A percentile compares a stretch with the other conserved stretches of the same genome.
Evolutionary conservation across 2,113 vertebrate species (phyloP).

Genomic region (Todiramphus saurophagus): DNA sequence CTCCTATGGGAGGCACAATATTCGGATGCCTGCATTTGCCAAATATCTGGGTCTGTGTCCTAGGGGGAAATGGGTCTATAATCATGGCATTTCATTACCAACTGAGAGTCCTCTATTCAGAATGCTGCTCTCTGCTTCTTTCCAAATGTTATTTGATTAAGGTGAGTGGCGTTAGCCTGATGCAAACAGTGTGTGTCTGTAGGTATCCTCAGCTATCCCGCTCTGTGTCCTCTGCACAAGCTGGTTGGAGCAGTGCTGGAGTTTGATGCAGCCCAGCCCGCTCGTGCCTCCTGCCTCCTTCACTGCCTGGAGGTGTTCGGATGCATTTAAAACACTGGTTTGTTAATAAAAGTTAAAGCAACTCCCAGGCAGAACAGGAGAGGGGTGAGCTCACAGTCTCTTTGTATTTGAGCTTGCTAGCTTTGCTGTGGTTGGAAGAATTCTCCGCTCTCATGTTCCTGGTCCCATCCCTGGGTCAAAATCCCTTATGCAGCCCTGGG

Average conservation of each 20-base stretch:
- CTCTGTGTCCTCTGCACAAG: neutral
- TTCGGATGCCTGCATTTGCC: neutral
- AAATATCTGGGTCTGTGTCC: neutral
- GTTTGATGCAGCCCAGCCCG: neutral
- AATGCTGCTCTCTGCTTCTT: neutral
- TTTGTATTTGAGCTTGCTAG: neutral
- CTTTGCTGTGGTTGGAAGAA: neutral
- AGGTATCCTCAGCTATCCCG: neutral
- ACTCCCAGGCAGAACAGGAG: neutral
- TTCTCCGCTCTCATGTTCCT: neutral
- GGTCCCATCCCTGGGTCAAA: neutral
- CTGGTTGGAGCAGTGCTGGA: rapidly evolving
- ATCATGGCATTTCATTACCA: neutral
- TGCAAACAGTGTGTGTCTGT: neutral
- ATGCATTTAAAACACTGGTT: neutral
- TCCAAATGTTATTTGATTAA: neutral
- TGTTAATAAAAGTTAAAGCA: neutral
- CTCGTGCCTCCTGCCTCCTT: neutral
- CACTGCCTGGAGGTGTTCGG: neutral
- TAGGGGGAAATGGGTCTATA: neutral
- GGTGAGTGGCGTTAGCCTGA: neutral
- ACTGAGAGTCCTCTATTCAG: neutral
- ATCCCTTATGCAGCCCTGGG: neutral
- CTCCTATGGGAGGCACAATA: constrained; percentile 7
- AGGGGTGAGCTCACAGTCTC: neutral